phyloP scores from a whole-genome alignment of 2,888 invertebrate species.

The Hypena proboscidalis region DNA sequence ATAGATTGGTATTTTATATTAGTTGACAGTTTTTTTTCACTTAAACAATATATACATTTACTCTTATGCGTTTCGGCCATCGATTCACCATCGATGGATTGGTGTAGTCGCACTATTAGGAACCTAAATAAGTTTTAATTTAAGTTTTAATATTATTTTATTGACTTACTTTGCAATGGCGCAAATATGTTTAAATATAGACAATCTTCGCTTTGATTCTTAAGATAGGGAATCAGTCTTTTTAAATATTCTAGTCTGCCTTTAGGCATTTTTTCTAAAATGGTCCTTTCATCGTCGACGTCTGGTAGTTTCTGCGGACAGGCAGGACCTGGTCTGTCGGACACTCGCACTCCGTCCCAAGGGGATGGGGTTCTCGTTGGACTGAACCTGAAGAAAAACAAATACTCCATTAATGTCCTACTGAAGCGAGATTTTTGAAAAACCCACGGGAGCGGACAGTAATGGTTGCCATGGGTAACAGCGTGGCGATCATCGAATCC shows the following conservation, averaged over 20 bases:
- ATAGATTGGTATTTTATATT: too few relatives aligned
- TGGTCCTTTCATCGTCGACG: constrained; percentile 92
- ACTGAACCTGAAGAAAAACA: constrained; percentile 88
- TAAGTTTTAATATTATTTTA: too few relatives aligned
- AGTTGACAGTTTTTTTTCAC: too few relatives aligned
- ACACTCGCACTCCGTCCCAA: constrained; percentile 94
- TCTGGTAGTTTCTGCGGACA: constrained; percentile 96
- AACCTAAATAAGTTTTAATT: too few relatives aligned
- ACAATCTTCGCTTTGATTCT: constrained; percentile 98
- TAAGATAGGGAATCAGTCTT: constrained; percentile 94
- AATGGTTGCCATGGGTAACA: too few relatives aligned
- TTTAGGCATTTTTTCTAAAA: constrained; percentile 94
- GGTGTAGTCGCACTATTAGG: constrained; percentile 19
- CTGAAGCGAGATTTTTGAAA: too few relatives aligned
- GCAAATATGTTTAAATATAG: constrained; percentile 98
- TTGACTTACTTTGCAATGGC: constrained; percentile 96
- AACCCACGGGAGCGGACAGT: too few relatives aligned
- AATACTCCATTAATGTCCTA: too few relatives aligned
- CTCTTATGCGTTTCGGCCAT: too few relatives aligned
- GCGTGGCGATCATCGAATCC: too few relatives aligned
- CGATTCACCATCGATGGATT: too few relatives aligned
- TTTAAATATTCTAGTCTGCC: constrained; percentile 96
- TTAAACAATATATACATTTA: too few relatives aligned
- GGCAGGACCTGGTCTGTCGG: constrained; percentile 93
- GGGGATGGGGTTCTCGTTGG: constrained; percentile 96